Evolutionary conservation across 2,888 invertebrate species (phyloP).

Genomic region (Limulus polyphemus): DNA sequence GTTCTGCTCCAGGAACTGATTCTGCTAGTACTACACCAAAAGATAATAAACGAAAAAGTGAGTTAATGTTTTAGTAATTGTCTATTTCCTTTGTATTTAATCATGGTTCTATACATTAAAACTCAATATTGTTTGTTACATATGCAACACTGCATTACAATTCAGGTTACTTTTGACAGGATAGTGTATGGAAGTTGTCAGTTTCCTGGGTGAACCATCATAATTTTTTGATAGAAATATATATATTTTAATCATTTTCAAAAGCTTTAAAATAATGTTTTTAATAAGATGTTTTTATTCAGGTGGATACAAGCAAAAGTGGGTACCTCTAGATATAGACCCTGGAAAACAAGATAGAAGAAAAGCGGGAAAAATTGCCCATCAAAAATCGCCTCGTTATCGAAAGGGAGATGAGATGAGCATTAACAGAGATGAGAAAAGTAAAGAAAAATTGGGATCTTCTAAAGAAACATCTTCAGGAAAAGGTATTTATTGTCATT

Average conservation of each 20-base stretch:
- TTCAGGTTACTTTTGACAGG: no score
- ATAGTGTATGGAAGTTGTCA: no score
- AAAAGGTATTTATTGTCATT: no score
- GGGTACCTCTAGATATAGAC: constrained; percentile 83
- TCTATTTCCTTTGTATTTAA: not conserved
- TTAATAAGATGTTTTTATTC: no score
- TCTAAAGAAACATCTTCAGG: no score
- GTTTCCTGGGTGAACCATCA: no score
- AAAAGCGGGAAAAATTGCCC: constrained; percentile 5
- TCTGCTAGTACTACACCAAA: constrained; percentile 6
- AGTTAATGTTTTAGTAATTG: not conserved
- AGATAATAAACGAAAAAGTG: constrained; percentile 19
- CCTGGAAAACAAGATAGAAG: constrained; percentile 27
- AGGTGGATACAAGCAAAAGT: constrained; percentile 52
- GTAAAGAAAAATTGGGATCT: not conserved
- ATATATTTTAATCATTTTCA: no score
- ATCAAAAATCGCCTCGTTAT: constrained; percentile 7
- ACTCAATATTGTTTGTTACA: not conserved
- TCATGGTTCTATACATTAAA: not conserved
- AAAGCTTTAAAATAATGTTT: no score
- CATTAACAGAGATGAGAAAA: constrained; percentile 4
- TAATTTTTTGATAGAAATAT: no score
- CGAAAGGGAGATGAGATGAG: constrained; percentile 2
- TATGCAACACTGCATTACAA: no score
- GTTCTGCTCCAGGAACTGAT: constrained; percentile 11